Evolutionary conservation across 2,797 vertebrate species (phyloP), one percentile per base, ranked within the genome.

Genomic region (Protosalanx chinensis): DNA sequence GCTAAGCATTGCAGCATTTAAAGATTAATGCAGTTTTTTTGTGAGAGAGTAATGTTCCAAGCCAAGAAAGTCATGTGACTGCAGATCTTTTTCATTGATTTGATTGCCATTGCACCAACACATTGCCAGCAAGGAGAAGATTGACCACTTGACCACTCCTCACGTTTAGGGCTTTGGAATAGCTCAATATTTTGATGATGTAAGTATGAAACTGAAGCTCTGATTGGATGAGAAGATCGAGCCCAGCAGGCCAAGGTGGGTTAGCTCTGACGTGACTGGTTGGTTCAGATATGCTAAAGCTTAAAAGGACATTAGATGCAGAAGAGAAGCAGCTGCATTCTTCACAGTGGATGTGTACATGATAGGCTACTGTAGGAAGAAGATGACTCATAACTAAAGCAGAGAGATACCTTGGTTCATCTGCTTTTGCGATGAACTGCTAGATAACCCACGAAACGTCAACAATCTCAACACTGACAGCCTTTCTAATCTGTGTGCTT

Each of bases 21-120:
- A 74, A 77, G 72, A 67, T 58, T 4, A 59, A 77, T 61, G 73
- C 10, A 3, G 72, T n/a, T n/a, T 23, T 37, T 32, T 56, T 56
- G 64, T 76, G 64, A 67, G 79, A 67, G 72, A 72, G 67, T 78
- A 23, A 73, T 77, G 72, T 77, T 76, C 57, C 20, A 7, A 70
- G 72, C 60, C 62, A 67, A 72, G 76, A 72, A 72, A 71, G 30
- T 4, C 79, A 29, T 73, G 68, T 80, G 73, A 81, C 77, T 76
- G 67, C 64, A 29, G 71, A 70, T 67, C 81, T 78, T 81, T 69
- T 81, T 69, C 63, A 73, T 75, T 77, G 79, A 71, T 83, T 73
- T 82, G 73, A 76, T 72, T 80, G 68, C 78, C 60, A 79, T 58
- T 64, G 67, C 71, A 64, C 67, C 79, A 76, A 79, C 72, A 46